Evolutionary conservation across 2,797 vertebrate genomes (phyloP), one percentile per base, ranked within the genome.

Genomic region (Microhierax caerulescens): DNA sequence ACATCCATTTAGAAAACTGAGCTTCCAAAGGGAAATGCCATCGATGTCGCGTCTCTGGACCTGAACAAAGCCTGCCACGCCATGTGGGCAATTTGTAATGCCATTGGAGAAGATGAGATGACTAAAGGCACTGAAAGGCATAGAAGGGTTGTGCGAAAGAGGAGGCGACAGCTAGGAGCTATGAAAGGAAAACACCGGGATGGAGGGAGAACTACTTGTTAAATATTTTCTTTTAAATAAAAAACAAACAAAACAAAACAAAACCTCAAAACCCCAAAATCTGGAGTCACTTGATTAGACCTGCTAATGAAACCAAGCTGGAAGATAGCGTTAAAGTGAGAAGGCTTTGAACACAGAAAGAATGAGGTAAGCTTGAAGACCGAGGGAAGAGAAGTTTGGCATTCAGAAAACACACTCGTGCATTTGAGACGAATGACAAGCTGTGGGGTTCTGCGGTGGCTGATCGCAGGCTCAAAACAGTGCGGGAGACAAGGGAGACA

Each of bases 381-480:
- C 53, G 41, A 83, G 53, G 50, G 32, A 51, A 48, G 48, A 85
- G 8, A 78, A 85, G 21, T 41, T 45, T 48, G 54, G 63, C 15
- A 13, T 51, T 76, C 68, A 50, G 59, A 37, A 76, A 63, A 79
- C 16, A 74, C 37, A 32, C 25, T 63, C 47, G 5, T 9, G 59
- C 19, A 10, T 54, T 54, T 94, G 43, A 92, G 60, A 28, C 30
- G 41, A 65, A 3, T 15, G 43, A 53, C n/a, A 61, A 53, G 32
- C 50, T 73, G 59, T 18, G 7, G 25, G 7, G 25, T 27, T 63
- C 63, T 54, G 28, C 5, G 3, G 48, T 13, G 28, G 53, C 15
- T 47, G 68, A 41, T 37, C 21, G 2, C 2, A 32, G 2, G 4
- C n/a, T 39, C 16, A 1, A 4, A 36, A 4, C 4, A 27, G 37